Base-by-base conservation (phyloP, 35 echinoderm and acorn worm genomes). In the Apostichopus japonicus region DNA sequence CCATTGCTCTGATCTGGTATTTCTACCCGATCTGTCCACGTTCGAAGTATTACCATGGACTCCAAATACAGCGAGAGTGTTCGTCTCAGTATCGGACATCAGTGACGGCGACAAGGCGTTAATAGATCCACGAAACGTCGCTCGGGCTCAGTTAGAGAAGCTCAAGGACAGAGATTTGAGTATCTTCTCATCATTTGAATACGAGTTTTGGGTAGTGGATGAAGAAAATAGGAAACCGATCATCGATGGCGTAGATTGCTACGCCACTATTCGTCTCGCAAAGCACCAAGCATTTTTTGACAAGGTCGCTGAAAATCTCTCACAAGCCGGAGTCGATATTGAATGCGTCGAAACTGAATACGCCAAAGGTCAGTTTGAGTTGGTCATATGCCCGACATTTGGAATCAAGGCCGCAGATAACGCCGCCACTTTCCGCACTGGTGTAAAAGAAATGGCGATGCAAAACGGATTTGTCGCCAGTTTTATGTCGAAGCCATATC, bases 201-300 rank as follows among this genome's bases (percentile, higher is more conserved):
- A 98, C 67, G 96, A 98, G 78, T 98, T 96, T 76, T 95, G 92
- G 65, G 56, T 98, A n/a, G 84, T 98, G 0, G 84, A 95, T 79
- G 55, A 90, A n/a, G 57, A 94, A 44, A 86, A 90, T 6, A 86
- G 80, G 56, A 88, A 95, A 81, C 94, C 96, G 5, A 57, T 98
- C 16, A 96, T 77, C 3, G 86, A 82, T 33, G 90, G 89, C 27
- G 27, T 90, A 27, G 94, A 94, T 57, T 21, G 86, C 5, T 73
- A 63, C 22, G 78, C 96, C 5, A 96, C 96, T 23, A 8, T 98
- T 24, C 94, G 94, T n/a, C 93, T 92, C 16, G 92, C 93, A 65
- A 79, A 63, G 16, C 88, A 94, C 17, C 52, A 90, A 57, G 76
- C 78, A 5, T 88, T 98, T 2, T 56, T 98, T 55, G 27, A 95